Conservation (phyloP, 2,888 invertebrate genomes). For the Chaetogeoica ovagalla region DNA sequence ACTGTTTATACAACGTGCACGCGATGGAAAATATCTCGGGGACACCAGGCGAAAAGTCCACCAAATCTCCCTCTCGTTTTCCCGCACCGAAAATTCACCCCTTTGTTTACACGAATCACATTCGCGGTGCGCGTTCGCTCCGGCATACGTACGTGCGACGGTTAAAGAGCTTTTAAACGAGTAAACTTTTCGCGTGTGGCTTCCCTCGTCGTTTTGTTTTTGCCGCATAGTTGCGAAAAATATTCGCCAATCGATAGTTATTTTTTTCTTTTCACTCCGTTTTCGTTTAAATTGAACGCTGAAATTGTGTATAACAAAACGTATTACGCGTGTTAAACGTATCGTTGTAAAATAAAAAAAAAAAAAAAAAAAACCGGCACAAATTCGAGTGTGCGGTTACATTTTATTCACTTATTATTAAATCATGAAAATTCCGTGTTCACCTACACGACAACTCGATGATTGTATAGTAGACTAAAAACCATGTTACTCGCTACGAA, state of each 20-base stretch:
- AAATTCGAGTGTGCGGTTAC: no score
- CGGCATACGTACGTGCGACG: background rate
- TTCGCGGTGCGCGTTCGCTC: background rate
- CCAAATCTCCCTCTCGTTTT: background rate
- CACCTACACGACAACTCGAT: no score
- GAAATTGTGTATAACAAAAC: conserved; percentile 20
- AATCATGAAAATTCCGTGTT: no score
- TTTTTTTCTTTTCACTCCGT: background rate
- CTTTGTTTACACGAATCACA: conserved; percentile 44
- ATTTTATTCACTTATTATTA: no score
- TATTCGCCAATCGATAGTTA: conserved; percentile 16
- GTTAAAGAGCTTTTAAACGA: conserved; percentile 43
- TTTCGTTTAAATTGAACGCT: conserved; percentile 15
- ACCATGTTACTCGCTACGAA: no score
- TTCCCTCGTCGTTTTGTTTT: conserved; percentile 6
- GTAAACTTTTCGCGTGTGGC: conserved; percentile 27
- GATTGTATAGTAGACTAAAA: no score
- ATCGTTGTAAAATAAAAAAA: background rate
- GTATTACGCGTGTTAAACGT: background rate
- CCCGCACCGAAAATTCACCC: conserved; percentile 28
- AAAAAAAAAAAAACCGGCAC: background rate
- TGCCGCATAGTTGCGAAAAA: background rate
- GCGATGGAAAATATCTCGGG: background rate
- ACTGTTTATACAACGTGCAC: no score
- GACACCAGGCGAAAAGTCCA: background rate